Evolutionary conservation across 2,888 invertebrate species (phyloP), one percentile per base, ranked within the genome.

Genomic region (Lasioglossum pauxillum): DNA sequence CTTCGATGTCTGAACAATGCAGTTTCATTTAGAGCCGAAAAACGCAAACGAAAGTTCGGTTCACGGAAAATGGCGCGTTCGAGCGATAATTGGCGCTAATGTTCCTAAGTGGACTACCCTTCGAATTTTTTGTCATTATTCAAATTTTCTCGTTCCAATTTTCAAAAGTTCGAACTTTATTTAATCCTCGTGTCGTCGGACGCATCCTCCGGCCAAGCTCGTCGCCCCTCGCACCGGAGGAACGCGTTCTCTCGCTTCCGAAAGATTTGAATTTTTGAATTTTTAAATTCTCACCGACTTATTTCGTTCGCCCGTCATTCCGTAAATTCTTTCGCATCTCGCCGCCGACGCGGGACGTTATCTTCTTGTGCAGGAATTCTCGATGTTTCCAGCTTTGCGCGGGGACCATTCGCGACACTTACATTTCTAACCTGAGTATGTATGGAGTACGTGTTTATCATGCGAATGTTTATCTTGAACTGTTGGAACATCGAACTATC

Each of bases 51-150:
- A 82, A 91, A 93, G 83, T 92, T 92, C 88, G 81, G 88, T 90
- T 90, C 86, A 88, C 88, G 92, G 93, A 95, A 95, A 95, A 95
- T 95, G 95, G 95, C 95, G 95, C 95, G 95, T 94, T 94, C 93
- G 91, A 89, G 92, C 88, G 91, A 94, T 93, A 94, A 95, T 95
- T 95, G 95, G 95, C 95, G 95, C 95, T 95, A 94, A 95, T 95
- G 95, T 94, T 90, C 92, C 89, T 88, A 82, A 81, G 88, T 83
- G 67, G 35, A 35, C 35, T 35, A 87, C 92, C 91, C 91, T 91
- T 93, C 91, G 87, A 93, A 92, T 91, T 90, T 87, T 89, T 78
- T 80, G 46, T 88, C 85, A 82, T 84, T 86, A 89, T 89, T 90
- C 88, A 89, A 90, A 90, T 90, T 89, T 88, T 82, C 46, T 75